Percentiles rank a stretch among this genome's conserved stretches.
Evolutionary conservation across 2,888 invertebrate species (phyloP).

Genomic region (Drosophila falleni): DNA sequence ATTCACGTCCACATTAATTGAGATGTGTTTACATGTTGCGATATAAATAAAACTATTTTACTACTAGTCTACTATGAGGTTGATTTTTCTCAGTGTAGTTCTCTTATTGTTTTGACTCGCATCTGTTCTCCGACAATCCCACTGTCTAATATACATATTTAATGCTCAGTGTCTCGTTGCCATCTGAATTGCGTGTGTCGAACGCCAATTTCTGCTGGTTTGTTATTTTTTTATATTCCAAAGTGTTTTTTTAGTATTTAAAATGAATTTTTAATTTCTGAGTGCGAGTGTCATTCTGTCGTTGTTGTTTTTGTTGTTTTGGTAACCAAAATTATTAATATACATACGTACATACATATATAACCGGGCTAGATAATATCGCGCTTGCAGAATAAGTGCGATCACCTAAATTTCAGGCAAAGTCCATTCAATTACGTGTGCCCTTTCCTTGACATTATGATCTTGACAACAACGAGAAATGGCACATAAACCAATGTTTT

Average conservation of each 20-base stretch:
- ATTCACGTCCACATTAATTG: not conserved
- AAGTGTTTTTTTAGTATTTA: conserved; percentile 19
- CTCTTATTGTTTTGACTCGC: conserved; percentile 14
- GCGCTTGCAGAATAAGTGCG: not conserved
- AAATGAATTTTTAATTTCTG: conserved; percentile 16
- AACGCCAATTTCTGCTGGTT: conserved; percentile 27
- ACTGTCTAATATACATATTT: conserved; percentile 16
- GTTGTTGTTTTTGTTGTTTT: conserved; percentile 9
- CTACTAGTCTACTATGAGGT: too few species aligned
- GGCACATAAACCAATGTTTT: not conserved
- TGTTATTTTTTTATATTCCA: conserved; percentile 24
- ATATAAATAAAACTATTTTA: too few species aligned
- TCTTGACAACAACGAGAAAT: not conserved
- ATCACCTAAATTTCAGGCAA: conserved; percentile 8
- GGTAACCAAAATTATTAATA: not conserved
- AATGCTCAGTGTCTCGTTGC: conserved; percentile 42
- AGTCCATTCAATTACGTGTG: conserved; percentile 20
- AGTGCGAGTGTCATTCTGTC: not conserved
- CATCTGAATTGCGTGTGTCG: conserved; percentile 37
- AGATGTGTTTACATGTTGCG: too few species aligned
- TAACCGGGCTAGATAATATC: conserved; percentile 12
- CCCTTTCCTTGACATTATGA: conserved; percentile 4
- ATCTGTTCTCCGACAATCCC: conserved; percentile 23
- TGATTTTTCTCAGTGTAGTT: conserved; percentile 15
- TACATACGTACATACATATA: conserved; percentile 5